Conservation (phyloP, 2,797 vertebrate species). For the Syncerus caffer region DNA sequence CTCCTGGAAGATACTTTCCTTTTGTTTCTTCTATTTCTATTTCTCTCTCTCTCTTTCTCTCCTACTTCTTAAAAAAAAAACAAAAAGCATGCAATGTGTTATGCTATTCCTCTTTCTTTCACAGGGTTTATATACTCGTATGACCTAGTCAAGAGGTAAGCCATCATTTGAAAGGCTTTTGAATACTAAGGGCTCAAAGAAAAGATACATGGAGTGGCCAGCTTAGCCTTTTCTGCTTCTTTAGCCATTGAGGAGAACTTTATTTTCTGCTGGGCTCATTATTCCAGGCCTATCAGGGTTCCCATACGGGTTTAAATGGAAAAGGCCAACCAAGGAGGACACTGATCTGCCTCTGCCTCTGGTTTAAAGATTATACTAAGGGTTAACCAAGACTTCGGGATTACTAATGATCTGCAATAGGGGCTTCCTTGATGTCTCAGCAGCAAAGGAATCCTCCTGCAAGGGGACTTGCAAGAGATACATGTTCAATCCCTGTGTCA, state of each 20-base stretch:
- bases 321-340: background rate
- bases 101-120: background rate
- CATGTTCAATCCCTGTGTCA: background rate
- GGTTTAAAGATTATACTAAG: background rate
- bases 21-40: background rate
- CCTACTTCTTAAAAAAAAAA: background rate
- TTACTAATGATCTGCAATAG: background rate
- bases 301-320: background rate
- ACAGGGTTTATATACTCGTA: background rate
- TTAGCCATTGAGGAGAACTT: background rate
- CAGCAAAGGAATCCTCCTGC: background rate
- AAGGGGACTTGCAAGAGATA: background rate
- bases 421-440: background rate
- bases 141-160: background rate
- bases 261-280: background rate
- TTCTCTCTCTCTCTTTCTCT: background rate
- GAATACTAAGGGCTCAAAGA: background rate
- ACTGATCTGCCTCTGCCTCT: background rate
- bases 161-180: background rate
- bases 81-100: background rate
- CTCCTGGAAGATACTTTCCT: background rate
- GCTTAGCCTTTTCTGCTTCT: background rate
- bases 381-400: background rate
- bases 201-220: background rate
- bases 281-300: background rate